Evolutionary conservation across 1,140 invertebrate genomes (phyloP).

Genomic region (Heliconius hermathena): DNA sequence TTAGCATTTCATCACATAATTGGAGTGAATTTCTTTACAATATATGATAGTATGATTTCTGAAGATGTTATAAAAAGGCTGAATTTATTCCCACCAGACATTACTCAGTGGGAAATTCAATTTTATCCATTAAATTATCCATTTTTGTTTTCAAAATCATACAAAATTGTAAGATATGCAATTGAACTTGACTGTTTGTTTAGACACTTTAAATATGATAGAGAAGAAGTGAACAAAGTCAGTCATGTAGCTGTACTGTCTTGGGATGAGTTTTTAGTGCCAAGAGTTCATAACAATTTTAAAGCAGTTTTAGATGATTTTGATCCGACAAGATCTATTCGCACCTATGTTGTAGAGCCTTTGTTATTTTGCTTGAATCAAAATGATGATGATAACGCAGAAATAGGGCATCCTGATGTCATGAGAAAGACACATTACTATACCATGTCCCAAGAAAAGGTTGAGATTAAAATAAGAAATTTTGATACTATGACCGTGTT

Average conservation of each 20-base stretch:
- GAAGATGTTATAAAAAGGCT: conserved; percentile 80
- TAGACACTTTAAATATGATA: conserved; percentile 75
- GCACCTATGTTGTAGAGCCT: conserved; percentile 59
- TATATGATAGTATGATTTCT: conserved; percentile 82
- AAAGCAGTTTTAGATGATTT: conserved; percentile 70
- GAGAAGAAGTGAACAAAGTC: conserved; percentile 72
- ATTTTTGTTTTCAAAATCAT: conserved; percentile 75
- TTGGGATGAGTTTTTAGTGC: conserved; percentile 86
- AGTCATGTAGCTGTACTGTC: conserved; percentile 82
- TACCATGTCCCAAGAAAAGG: conserved; percentile 58
- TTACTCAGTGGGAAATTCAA: conserved; percentile 80
- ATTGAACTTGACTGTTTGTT: conserved; percentile 86
- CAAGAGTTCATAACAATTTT: conserved; percentile 81
- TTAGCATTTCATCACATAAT: conserved; percentile 83
- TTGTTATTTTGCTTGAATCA: conserved; percentile 78
- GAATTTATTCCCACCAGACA: conserved; percentile 78
- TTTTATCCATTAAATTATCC: conserved; percentile 82
- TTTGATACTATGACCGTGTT: conserved; percentile 73
- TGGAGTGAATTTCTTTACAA: conserved; percentile 81
- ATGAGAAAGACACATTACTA: conserved; percentile 79
- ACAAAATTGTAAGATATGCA: conserved; percentile 76
- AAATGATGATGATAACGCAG: conserved; percentile 73
- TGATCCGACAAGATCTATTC: conserved; percentile 67
- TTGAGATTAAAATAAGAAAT: conserved; percentile 66
- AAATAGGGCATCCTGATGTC: conserved; percentile 73